Evolutionary conservation across 35 echinoderm and acorn worm genomes (phyloP).

Genomic region (Anneissia japonica): DNA sequence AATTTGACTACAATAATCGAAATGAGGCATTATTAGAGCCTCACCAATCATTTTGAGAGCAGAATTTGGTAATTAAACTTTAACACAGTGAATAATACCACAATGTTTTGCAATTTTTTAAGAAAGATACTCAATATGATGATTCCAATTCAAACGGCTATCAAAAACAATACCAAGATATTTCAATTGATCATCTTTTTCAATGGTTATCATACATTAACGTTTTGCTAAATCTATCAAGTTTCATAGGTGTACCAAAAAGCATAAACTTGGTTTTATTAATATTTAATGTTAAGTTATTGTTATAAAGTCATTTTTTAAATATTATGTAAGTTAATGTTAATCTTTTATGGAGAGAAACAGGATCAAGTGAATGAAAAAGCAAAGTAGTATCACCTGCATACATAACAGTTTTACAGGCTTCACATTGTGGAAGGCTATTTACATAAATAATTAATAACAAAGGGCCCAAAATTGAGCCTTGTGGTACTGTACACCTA

Average conservation of each 20-base stretch:
- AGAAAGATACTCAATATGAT: neutral
- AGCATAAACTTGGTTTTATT: conserved; percentile 12
- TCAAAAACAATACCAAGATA: no score
- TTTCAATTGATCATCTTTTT: neutral
- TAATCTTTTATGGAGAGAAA: neutral
- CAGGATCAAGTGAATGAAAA: neutral
- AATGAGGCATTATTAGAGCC: neutral
- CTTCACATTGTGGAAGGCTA: neutral
- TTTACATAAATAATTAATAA: no score
- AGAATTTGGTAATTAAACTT: neutral
- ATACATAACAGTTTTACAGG: conserved; percentile 6
- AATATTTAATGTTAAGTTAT: conserved; percentile 11
- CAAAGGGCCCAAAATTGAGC: no score
- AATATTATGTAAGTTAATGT: neutral
- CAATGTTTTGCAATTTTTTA: neutral
- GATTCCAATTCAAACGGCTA: neutral
- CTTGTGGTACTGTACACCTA: no score
- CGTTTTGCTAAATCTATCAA: neutral
- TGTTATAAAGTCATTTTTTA: neutral
- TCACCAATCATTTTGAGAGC: neutral
- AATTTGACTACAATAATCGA: conserved; percentile 13
- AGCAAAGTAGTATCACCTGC: neutral
- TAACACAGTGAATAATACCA: neutral
- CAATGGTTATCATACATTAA: neutral
- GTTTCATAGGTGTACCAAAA: neutral